A percentile compares a stretch with the other conserved stretches of the same genome.
Conservation (phyloP, 2,113 vertebrate species). For the Rhinolophus ferrumequinum region DNA sequence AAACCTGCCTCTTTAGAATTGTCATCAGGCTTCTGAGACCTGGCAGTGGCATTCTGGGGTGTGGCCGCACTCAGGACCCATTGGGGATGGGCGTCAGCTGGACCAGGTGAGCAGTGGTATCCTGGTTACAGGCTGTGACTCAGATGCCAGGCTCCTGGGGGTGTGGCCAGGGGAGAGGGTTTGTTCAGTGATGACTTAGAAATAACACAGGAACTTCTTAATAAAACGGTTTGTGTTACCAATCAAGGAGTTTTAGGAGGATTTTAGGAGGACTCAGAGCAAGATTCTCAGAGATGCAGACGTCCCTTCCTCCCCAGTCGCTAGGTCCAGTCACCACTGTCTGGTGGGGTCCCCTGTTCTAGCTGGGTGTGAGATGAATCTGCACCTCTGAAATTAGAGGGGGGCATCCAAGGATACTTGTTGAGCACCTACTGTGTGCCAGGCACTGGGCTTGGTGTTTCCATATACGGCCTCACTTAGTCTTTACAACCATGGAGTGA, state of each 20-base stretch:
- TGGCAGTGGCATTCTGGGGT: not conserved
- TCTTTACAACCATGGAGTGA: not conserved
- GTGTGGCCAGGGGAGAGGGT: not conserved
- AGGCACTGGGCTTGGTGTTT: too few relatives aligned
- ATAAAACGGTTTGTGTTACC: not conserved
- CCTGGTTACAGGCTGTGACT: not conserved
- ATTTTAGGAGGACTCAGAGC: slow-evolving; percentile 31
- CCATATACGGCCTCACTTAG: fast-evolving
- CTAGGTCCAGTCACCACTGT: not conserved
- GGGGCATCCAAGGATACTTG: not conserved
- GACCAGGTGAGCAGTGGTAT: not conserved
- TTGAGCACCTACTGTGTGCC: not conserved
- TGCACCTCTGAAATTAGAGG: not conserved
- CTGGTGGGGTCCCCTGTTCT: not conserved
- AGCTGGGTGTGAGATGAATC: not conserved
- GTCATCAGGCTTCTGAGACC: not conserved
- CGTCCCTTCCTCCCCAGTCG: not conserved
- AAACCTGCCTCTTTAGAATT: slow-evolving; percentile 9
- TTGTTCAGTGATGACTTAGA: slow-evolving; percentile 46
- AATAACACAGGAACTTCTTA: slow-evolving; percentile 46
- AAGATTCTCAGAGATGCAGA: not conserved
- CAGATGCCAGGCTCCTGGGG: not conserved
- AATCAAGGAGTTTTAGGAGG: not conserved
- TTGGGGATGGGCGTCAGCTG: not conserved
- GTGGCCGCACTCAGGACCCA: too few relatives aligned